Evolutionary conservation across 2,797 vertebrate species (phyloP), one percentile per base, ranked within the genome.

Genomic region (Agapornis canus): DNA sequence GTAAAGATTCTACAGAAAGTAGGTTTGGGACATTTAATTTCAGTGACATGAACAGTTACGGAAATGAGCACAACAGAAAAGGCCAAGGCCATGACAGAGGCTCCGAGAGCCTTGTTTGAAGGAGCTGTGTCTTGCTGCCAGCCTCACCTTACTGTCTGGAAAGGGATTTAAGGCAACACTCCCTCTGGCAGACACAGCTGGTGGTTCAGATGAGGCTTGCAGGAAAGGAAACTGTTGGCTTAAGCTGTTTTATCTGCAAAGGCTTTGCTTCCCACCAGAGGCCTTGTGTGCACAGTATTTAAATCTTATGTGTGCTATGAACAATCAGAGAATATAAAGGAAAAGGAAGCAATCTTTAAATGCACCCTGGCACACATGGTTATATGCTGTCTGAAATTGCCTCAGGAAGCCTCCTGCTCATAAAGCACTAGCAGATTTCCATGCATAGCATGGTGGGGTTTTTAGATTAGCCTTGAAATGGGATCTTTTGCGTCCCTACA

Each of bases 361-460:
- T 39, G 45, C 8, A 13, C 14, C 4, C 20, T 64, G 82, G 31
- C 4, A 6, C 13, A 18, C 6, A 1, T 11, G 29, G 39, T 72
- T 92, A 5, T 49, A 5, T 22, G 5, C 45, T 51, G 40, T 61
- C 68, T 82, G 69, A 91, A 81, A 81, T 71, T 1, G 3, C 61
- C 52, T 75, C 15, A 11, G 16, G 48, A 69, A 87, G 31, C 8
- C 47, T 48, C 39, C 57, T 71, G 37, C 32, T 76, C 17, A 51
- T 64, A 56, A 61, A 63, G 51, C 25, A 4, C 17, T 70, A 68
- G 37, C 56, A 77, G 68, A 37, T 68, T 83, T 73, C 57, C 5
- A 0, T 26, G 40, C 4, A 5, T 26, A 31, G 27, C 3, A 1
- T n/a, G 10, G 66, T 3, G 12, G 9, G 8, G 4, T 7, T 81